A percentile compares a stretch with the other conserved stretches of the same genome.
Conservation (phyloP, 2,113 vertebrate genomes). For the Phalacrocorax brasilianus region DNA sequence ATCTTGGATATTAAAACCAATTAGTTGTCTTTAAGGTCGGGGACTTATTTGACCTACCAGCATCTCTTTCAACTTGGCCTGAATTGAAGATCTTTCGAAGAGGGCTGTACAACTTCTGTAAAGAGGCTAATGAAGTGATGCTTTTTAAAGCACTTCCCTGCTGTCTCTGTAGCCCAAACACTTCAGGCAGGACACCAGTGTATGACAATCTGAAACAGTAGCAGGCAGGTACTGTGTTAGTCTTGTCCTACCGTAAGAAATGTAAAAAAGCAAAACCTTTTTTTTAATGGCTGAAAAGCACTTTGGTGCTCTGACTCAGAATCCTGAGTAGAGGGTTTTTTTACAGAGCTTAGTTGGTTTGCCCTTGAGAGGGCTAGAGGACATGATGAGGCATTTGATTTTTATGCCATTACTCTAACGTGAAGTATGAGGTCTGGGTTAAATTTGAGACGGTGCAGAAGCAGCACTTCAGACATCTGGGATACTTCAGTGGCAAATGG, state of each 20-base stretch:
- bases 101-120: not conserved
- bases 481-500: not conserved
- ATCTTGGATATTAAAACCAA: constrained; percentile 30
- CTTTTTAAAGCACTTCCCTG: constrained; percentile 50
- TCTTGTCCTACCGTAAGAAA: not conserved
- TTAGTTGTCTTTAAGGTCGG: constrained; percentile 41
- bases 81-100: constrained; percentile 15
- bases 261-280: not conserved
- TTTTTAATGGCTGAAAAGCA: not conserved
- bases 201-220: not conserved
- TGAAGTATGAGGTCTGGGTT: not conserved
- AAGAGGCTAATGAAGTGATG: constrained; percentile 33
- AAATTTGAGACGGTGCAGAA: not conserved
- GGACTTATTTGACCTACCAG: constrained; percentile 13
- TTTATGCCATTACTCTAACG: constrained; percentile 3
- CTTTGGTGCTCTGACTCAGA: not conserved
- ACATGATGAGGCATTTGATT: not conserved
- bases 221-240: not conserved
- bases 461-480: not conserved
- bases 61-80: constrained; percentile 6
- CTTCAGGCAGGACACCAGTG: not conserved
- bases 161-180: constrained; percentile 6
- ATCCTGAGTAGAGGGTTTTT: not conserved
- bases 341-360: not conserved
- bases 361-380: not conserved